Evolutionary conservation across 2,797 vertebrate species (phyloP).

Genomic region (Pteropus rufus): DNA sequence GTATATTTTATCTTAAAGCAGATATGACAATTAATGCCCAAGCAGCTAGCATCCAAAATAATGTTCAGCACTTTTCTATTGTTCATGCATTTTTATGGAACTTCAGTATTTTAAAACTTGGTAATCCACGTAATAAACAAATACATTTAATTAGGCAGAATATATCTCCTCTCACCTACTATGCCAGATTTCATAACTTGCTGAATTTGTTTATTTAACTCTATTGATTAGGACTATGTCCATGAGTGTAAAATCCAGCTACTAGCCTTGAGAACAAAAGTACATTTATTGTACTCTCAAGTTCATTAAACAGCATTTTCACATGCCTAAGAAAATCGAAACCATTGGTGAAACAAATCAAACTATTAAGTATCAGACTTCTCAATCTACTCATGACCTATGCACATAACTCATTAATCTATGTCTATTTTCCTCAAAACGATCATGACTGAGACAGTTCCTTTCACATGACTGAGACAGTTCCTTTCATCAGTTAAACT

Average conservation of each 20-base stretch:
- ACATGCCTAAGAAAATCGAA: constrained; percentile 16
- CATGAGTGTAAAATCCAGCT: constrained; percentile 30
- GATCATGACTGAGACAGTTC: not conserved
- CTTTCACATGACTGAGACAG: constrained; percentile 3
- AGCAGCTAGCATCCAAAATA: constrained; percentile 61
- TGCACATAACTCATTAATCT: not conserved
- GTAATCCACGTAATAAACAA: not conserved
- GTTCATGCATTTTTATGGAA: constrained; percentile 52
- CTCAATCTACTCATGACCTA: constrained; percentile 2
- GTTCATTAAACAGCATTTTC: constrained; percentile 15
- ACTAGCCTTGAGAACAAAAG: constrained; percentile 41
- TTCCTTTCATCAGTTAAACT: constrained; percentile 35
- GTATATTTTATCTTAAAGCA: constrained; percentile 33
- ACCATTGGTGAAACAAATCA: constrained; percentile 3
- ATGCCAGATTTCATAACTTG: constrained; percentile 28
- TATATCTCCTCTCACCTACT: not conserved
- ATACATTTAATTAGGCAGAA: constrained; percentile 29
- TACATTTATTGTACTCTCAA: constrained; percentile 14
- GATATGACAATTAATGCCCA: constrained; percentile 55
- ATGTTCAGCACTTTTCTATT: constrained; percentile 52
- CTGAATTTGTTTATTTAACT: constrained; percentile 31
- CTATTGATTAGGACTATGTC: not conserved
- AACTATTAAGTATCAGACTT: not conserved
- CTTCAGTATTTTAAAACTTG: constrained; percentile 47
- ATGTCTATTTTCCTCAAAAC: constrained; percentile 25